These are phyloP conservation scores for Siderastrea radians DNA, from an alignment of 92 coral and sea anemone species.

Conservation along the genomic window DNA sequence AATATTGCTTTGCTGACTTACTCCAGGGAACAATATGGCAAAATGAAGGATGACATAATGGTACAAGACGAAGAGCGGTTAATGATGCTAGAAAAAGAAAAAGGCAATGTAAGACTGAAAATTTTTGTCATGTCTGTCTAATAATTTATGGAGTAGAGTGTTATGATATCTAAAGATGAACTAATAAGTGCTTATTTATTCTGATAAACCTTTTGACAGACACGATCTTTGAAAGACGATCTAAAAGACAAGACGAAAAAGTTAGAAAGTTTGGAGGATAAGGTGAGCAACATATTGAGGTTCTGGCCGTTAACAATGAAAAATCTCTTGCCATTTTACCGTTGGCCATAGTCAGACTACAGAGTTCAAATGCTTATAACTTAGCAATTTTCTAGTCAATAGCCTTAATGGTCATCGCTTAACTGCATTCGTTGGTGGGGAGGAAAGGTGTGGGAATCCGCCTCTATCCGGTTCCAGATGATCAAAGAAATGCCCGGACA, in stretches of 20 bases:
- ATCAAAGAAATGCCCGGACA: no score
- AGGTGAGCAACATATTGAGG: slow-evolving; percentile 36
- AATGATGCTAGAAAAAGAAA: slow-evolving; percentile 59
- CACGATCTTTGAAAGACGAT: slow-evolving; percentile 46
- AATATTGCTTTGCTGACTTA: not conserved
- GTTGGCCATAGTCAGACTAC: no score
- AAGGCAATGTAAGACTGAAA: slow-evolving; percentile 39
- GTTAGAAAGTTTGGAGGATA: slow-evolving; percentile 35
- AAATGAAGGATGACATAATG: slow-evolving; percentile 48
- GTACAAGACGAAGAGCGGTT: slow-evolving; percentile 61
- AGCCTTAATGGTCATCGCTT: no score
- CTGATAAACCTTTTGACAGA: slow-evolving; percentile 19
- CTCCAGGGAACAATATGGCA: slow-evolving; percentile 60
- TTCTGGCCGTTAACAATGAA: not conserved
- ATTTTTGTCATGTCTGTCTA: not conserved
- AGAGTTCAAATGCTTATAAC: no score
- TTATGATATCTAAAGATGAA: not conserved
- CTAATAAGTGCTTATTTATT: not conserved
- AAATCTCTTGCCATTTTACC: no score
- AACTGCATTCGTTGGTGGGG: no score
- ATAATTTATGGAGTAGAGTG: not conserved
- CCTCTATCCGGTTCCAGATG: no score
- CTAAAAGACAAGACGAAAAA: slow-evolving; percentile 52
- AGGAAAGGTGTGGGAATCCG: no score
- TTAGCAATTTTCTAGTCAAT: no score